A percentile compares a stretch with the other conserved stretches of the same genome.
These are phyloP conservation scores for Rhagonycha lutea DNA, from an alignment of 2,888 invertebrate genomes.

Conservation along the genomic window DNA sequence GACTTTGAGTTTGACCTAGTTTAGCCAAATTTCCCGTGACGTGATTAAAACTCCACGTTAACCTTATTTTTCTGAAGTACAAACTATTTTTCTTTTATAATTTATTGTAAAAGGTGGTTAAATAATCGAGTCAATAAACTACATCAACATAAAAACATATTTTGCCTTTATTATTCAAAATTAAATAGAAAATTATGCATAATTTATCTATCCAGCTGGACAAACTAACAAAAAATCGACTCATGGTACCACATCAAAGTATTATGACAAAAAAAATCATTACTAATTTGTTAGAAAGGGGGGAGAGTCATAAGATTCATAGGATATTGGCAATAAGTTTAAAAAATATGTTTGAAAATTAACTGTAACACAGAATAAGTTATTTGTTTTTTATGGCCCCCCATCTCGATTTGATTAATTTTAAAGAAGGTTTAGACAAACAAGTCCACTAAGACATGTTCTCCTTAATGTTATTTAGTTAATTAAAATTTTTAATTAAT, in stretches of 20 bases:
- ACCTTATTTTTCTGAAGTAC: neutral
- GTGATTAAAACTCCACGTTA: too few relatives aligned
- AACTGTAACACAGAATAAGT: neutral
- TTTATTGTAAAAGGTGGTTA: neutral
- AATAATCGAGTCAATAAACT: neutral
- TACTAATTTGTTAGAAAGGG: neutral
- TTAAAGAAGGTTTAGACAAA: neutral
- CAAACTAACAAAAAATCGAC: neutral
- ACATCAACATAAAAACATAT: neutral
- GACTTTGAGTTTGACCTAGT: too few relatives aligned
- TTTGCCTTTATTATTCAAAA: neutral
- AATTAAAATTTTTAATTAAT: neutral
- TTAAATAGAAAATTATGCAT: neutral
- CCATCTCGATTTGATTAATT: neutral
- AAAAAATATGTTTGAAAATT: neutral
- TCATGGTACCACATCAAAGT: neutral
- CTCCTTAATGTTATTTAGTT: neutral
- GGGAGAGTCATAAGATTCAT: neutral
- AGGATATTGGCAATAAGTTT: neutral
- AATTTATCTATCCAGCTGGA: neutral
- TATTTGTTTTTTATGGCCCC: neutral
- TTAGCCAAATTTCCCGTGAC: neutral
- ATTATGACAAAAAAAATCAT: neutral
- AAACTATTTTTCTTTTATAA: too few relatives aligned
- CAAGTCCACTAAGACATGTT: neutral